A percentile compares a stretch with the other conserved stretches of the same genome.
These are phyloP conservation scores for Lucilia cuprina DNA, from an alignment of 1,140 invertebrate genomes.

Conservation along the genomic window DNA sequence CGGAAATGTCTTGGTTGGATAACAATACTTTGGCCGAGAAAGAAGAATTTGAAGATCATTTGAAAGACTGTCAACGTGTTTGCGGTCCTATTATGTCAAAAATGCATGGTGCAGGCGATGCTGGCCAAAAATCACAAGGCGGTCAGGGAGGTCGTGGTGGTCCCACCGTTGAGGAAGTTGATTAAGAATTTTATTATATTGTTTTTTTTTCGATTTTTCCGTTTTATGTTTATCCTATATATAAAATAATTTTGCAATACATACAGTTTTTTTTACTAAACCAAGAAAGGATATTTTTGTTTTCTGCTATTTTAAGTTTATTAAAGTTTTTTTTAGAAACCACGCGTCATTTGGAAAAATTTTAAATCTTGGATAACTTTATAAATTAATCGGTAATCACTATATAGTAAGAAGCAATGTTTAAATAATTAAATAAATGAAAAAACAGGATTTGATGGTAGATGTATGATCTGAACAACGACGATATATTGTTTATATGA, in stretches of 20 bases:
- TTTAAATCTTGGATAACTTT: too few species aligned
- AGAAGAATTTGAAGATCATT: constrained; percentile 77
- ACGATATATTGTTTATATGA: too few species aligned
- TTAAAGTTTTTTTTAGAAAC: too few species aligned
- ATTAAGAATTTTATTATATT: constrained; percentile 40
- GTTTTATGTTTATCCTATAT: not conserved
- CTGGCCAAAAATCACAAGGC: constrained; percentile 42
- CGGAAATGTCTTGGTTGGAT: constrained; percentile 69
- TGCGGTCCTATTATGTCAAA: constrained; percentile 81
- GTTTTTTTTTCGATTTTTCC: not conserved
- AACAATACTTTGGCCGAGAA: constrained; percentile 74
- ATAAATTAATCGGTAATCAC: too few species aligned
- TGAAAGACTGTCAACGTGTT: constrained; percentile 75
- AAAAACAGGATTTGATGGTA: too few species aligned
- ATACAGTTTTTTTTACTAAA: not conserved
- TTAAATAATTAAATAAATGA: too few species aligned
- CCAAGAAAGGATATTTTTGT: not conserved
- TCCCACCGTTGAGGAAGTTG: constrained; percentile 58
- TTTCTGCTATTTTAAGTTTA: too few species aligned
- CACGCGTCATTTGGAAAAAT: too few species aligned
- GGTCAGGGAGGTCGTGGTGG: constrained; percentile 50
- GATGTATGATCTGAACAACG: too few species aligned
- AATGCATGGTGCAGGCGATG: constrained; percentile 67
- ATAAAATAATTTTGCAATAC: not conserved
- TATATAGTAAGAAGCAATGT: too few species aligned